A percentile compares a stretch with the other conserved stretches of the same genome.
These are phyloP conservation scores for Diplodus sargus DNA, from an alignment of 2,797 vertebrate species.

Conservation along the genomic window DNA sequence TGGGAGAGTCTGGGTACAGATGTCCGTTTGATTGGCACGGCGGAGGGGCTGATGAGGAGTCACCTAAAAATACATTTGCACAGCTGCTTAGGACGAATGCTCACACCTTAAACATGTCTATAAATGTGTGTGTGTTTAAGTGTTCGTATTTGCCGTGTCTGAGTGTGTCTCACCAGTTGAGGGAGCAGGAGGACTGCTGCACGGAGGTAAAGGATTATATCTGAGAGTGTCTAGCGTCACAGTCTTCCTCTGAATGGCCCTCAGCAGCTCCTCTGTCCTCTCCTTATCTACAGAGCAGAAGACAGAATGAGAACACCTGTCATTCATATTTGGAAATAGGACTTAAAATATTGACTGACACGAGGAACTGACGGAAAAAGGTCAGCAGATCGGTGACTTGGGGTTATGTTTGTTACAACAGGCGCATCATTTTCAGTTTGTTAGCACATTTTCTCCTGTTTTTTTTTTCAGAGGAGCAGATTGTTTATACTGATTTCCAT, in stretches of 20 bases:
- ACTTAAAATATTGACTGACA: slow-evolving; percentile 37
- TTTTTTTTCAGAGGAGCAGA: not conserved
- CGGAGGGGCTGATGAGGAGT: slow-evolving; percentile 52
- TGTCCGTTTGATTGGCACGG: slow-evolving; percentile 72
- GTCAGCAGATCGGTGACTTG: slow-evolving; percentile 36
- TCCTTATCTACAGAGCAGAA: slow-evolving; percentile 73
- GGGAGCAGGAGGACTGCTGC: slow-evolving; percentile 81
- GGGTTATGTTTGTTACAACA: slow-evolving; percentile 6
- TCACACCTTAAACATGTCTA: not conserved
- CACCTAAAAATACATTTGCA: slow-evolving; percentile 56
- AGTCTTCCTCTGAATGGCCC: slow-evolving; percentile 90
- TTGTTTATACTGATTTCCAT: not conserved
- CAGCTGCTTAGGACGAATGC: slow-evolving; percentile 16
- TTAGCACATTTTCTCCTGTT: not conserved
- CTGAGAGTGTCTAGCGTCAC: slow-evolving; percentile 84
- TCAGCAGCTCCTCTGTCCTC: slow-evolving; percentile 88
- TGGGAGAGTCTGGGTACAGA: slow-evolving; percentile 75
- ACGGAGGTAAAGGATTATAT: slow-evolving; percentile 81
- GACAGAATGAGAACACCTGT: slow-evolving; percentile 66
- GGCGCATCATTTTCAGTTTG: not conserved
- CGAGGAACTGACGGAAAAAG: slow-evolving; percentile 28
- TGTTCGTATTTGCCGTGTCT: not conserved
- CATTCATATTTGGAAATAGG: slow-evolving; percentile 36
- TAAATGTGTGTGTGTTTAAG: not conserved
- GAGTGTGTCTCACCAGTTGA: slow-evolving; percentile 79